These are phyloP conservation scores for Anguilla anguilla DNA, from an alignment of 2,797 vertebrate genomes.

Conservation along the genomic window DNA sequence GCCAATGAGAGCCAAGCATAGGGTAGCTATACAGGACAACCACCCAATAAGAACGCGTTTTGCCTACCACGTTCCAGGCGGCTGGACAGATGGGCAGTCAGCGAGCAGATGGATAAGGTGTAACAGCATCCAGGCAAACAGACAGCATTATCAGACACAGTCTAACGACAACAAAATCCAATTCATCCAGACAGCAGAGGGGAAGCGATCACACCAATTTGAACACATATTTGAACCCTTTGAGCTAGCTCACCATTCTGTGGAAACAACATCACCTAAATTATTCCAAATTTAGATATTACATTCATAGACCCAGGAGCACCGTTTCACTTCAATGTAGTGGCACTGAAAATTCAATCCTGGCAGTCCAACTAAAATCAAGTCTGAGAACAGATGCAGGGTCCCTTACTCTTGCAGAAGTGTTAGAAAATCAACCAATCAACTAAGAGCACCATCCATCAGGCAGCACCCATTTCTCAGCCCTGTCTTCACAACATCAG, in stretches of 20 bases:
- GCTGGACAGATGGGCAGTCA: constrained; percentile 15
- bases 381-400: not conserved
- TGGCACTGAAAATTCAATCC: no score
- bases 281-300: no score
- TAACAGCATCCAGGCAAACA: constrained; percentile 6
- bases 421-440: not conserved
- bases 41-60: constrained; percentile 15
- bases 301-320: no score
- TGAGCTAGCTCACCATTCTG: not conserved
- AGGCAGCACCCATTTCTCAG: not conserved
- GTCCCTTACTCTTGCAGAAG: no score
- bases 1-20: not conserved
- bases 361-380: not conserved
- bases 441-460: no score
- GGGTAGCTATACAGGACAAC: constrained; percentile 13
- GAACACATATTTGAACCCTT: not conserved
- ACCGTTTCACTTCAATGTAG: no score
- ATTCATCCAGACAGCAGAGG: constrained; percentile 21
- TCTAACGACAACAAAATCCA: constrained; percentile 23
- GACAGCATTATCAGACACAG: not conserved
- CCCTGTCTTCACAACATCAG: not conserved
- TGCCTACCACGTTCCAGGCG: not conserved
- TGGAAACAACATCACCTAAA: no score
- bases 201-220: constrained; percentile 8
- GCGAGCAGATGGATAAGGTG: constrained; percentile 8